These are phyloP conservation scores for Cassiopea andromeda DNA, from an alignment of 30 jellyfish, hydroid and myxozoan species.

Conservation along the genomic window DNA sequence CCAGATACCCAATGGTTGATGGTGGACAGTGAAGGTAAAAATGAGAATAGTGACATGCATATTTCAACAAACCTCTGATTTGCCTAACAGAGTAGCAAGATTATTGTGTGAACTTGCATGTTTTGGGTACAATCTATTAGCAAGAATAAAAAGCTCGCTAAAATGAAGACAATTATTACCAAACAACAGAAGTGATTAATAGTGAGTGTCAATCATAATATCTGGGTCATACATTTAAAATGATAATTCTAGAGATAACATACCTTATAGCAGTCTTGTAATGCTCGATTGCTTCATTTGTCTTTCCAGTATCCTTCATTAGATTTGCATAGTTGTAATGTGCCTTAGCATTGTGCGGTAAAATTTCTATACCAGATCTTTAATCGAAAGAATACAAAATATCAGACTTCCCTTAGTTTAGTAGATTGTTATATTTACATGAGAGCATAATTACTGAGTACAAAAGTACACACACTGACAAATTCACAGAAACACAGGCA, in stretches of 20 bases:
- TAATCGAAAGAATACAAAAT: not conserved
- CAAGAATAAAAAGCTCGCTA: not conserved
- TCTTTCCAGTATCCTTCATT: conserved; percentile 69
- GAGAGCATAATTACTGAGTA: too few relatives aligned
- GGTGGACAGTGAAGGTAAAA: not conserved
- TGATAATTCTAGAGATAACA: not conserved
- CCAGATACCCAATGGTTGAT: too few relatives aligned
- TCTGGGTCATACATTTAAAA: too few relatives aligned
- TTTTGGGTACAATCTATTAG: conserved; percentile 76
- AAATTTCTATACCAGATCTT: conserved; percentile 81
- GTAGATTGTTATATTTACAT: too few relatives aligned
- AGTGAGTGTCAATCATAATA: too few relatives aligned
- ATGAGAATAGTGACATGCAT: not conserved
- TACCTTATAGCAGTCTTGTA: conserved; percentile 77
- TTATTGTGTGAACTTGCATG: conserved; percentile 92
- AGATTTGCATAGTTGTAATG: conserved; percentile 89
- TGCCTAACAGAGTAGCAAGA: conserved; percentile 70
- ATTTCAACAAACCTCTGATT: conserved; percentile 51
- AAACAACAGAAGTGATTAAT: too few relatives aligned
- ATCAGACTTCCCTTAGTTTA: too few relatives aligned
- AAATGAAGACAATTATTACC: too few relatives aligned
- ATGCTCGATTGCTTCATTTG: conserved; percentile 79
- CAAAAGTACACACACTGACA: too few relatives aligned
- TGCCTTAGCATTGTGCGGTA: conserved; percentile 91
- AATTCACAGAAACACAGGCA: too few relatives aligned